Evolutionary conservation across 2,113 vertebrate species (phyloP), one percentile per base, ranked within the genome.

Genomic region (Catharus bicknelli): DNA sequence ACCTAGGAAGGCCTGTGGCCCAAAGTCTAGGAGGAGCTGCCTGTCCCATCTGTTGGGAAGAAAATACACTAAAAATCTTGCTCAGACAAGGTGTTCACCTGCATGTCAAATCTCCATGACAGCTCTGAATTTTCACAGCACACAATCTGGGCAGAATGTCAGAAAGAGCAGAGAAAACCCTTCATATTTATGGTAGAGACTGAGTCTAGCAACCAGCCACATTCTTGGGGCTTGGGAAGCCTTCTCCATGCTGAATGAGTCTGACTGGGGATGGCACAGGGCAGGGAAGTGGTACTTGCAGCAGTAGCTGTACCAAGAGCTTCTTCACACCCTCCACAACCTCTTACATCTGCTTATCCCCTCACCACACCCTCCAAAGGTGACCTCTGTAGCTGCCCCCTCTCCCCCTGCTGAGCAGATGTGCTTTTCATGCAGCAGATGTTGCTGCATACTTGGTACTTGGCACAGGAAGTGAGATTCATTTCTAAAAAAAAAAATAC

Each of bases 251-350:
- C 34, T 32, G 53, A 63, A 43, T 43, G 62, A 68, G 40, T 62
- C 43, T 59, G 30, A 19, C 4, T 1, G 0, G 19, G 29, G 43
- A 15, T 10, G 20, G 15, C 50, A 36, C 1, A 3, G 45, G 15
- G 43, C 72, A 55, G 38, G 53, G 11, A 19, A 68, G 34, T 4
- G 2, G 18, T 4, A 21, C 0, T 0, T n/a, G 58, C 57, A 53
- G 51, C 45, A n/a, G n/a, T n/a, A n/a, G n/a, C n/a, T n/a, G n/a
- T n/a, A n/a, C n/a, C n/a, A n/a, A n/a, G n/a, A n/a, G n/a, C n/a
- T n/a, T 54, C 57, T 38, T 36, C 50, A 62, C 27, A 32, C 19
- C 7, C 40, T 63, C 34, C 1, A 2, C 34, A 38, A 32, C 23
- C 15, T 43, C 57, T 53, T 22, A 19, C 5, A 4, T 19, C 51